phyloP scores from a whole-genome alignment of 2,888 invertebrate species.

The Agrilus cyanescens region DNA sequence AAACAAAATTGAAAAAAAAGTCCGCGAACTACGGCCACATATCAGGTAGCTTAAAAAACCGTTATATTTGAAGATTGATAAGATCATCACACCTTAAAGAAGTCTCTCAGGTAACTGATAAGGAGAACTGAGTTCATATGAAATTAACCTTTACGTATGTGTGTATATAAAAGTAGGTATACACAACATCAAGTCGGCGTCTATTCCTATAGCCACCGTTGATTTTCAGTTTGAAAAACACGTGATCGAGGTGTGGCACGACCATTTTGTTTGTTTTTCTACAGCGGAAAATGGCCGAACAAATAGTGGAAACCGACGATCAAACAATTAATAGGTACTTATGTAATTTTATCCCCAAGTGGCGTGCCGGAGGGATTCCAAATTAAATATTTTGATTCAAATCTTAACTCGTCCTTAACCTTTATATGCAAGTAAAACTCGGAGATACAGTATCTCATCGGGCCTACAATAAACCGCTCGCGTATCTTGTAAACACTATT shows the following conservation, averaged over 20 bases:
- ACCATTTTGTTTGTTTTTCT: slow-evolving; percentile 11
- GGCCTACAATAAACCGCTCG: slow-evolving; percentile 15
- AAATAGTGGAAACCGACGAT: too few relatives aligned
- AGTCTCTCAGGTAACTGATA: slow-evolving; percentile 13
- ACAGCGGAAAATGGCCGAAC: too few relatives aligned
- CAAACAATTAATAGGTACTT: too few relatives aligned
- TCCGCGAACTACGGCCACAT: not conserved
- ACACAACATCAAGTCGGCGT: not conserved
- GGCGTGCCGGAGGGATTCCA: slow-evolving; percentile 23
- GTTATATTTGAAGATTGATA: slow-evolving; percentile 12
- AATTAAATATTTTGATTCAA: slow-evolving; percentile 28
- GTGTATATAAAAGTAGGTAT: slow-evolving; percentile 3
- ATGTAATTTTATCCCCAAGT: not conserved
- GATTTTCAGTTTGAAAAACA: slow-evolving; percentile 7
- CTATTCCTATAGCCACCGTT: too few relatives aligned
- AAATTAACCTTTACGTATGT: slow-evolving; percentile 1
- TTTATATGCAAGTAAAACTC: slow-evolving; percentile 18
- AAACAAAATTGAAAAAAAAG: too few relatives aligned
- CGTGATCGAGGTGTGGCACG: slow-evolving; percentile 13
- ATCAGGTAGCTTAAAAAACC: slow-evolving; percentile 4
- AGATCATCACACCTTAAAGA: slow-evolving; percentile 12
- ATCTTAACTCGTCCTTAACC: slow-evolving; percentile 27
- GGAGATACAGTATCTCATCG: slow-evolving; percentile 24
- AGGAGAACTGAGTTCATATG: slow-evolving; percentile 7
- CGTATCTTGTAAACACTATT: slow-evolving; percentile 29